A percentile compares a stretch with the other conserved stretches of the same genome.
Evolutionary conservation across 2,888 invertebrate genomes (phyloP).

Genomic region (Druceiella hillmani): DNA sequence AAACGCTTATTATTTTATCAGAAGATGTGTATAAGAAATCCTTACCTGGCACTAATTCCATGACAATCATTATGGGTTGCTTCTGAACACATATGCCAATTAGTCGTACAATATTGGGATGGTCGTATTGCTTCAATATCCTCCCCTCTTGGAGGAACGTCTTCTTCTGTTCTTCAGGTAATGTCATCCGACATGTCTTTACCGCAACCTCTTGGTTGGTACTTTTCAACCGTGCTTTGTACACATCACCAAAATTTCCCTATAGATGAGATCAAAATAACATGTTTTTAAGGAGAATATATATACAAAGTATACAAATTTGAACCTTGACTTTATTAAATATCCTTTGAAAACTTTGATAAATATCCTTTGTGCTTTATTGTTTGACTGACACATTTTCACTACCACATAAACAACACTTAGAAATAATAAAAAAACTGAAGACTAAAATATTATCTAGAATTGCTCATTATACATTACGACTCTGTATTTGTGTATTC

Average conservation of each 20-base stretch:
- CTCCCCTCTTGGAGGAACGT: conserved; percentile 94
- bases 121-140: conserved; percentile 94
- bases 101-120: conserved; percentile 92
- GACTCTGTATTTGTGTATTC: too few relatives aligned
- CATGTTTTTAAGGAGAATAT: conserved; percentile 4
- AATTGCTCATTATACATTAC: too few relatives aligned
- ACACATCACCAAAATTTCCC: conserved; percentile 98
- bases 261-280: conserved; percentile 32
- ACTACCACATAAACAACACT: too few relatives aligned
- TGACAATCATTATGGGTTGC: conserved; percentile 98
- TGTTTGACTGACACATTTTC: too few relatives aligned
- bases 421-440: too few relatives aligned
- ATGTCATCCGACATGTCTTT: conserved; percentile 89
- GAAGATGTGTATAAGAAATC: too few relatives aligned
- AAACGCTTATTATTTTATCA: too few relatives aligned
- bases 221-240: conserved; percentile 80
- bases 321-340: neutral
- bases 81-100: conserved; percentile 98
- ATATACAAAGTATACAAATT: neutral
- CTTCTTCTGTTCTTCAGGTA: conserved; percentile 90
- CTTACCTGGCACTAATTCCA: conserved; percentile 89
- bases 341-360: neutral
- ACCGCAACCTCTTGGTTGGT: conserved; percentile 88
- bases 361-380: neutral
- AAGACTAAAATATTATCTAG: too few relatives aligned